phyloP scores from a whole-genome alignment of 2,797 vertebrate species.

The Catostomus latipinnis region DNA sequence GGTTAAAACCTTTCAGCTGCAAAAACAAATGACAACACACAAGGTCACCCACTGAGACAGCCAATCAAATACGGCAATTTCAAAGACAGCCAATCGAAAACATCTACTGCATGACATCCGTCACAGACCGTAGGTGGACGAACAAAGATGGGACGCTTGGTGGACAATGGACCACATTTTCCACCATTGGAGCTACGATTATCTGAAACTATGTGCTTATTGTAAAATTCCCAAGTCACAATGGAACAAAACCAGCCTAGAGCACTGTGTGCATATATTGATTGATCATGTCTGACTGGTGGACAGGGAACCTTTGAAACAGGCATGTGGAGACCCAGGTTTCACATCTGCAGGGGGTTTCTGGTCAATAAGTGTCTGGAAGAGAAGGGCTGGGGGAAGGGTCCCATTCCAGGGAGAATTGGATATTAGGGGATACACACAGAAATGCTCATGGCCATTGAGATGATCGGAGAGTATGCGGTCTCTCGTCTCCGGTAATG shows the following conservation, averaged over 20 bases:
- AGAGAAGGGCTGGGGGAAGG: conserved; percentile 27
- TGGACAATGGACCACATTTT: conserved; percentile 42
- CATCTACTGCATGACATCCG: background rate
- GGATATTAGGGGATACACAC: conserved; percentile 14
- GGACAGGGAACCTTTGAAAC: conserved; percentile 51
- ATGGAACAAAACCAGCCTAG: conserved; percentile 43
- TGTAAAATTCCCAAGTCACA: conserved; percentile 51
- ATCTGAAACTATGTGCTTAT: conserved; percentile 62
- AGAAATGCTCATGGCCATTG: conserved; percentile 50
- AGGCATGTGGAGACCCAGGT: conserved; percentile 40
- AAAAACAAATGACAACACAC: conserved; percentile 5
- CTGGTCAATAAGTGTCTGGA: conserved; percentile 51
- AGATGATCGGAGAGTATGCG: conserved; percentile 59
- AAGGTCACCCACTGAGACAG: background rate
- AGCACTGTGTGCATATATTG: conserved; percentile 28
- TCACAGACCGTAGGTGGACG: background rate
- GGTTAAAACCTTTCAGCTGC: background rate
- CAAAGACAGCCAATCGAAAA: conserved; percentile 27
- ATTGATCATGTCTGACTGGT: conserved; percentile 56
- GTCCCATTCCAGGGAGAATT: background rate
- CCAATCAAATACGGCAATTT: background rate
- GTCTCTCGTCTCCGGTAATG: conserved; percentile 11
- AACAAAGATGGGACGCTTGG: conserved; percentile 7
- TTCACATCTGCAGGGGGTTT: conserved; percentile 40
- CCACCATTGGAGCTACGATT: conserved; percentile 1